Base-by-base conservation (phyloP, 2,888 invertebrate species). In the Deilephila porcellus region DNA sequence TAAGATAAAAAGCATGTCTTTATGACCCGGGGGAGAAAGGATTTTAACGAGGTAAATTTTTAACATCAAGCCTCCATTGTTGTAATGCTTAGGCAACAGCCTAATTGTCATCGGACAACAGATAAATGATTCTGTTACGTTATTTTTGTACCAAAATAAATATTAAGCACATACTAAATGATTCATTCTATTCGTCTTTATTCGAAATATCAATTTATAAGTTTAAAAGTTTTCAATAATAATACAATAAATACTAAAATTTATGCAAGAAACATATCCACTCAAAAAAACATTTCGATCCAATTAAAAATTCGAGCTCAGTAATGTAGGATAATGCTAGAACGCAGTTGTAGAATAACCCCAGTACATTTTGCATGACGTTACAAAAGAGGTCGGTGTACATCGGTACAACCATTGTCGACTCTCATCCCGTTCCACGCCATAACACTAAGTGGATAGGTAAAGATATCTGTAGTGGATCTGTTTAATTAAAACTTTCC, bases 401-500 rank as follows among this genome's bases (percentile, higher is more conserved):
- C 37, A 45, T 64, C 17, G 34, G 37, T 52, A 52, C 67, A 67
- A 17, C 45, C 67, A 52, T 59, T 72, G 53, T 62, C n/a, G 56
- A 56, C 56, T 32, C 37, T 29, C 59, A n/a, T 59, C 45, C 45
- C 25, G 56, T 83, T 82, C 77, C 79, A 81, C 77, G 76, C 79
- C 76, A 84, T 77, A 81, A 83, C 81, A 81, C 85, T 85, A 86
- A 86, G 81, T 84, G 77, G 80, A 78, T 82, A 86, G 83, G 82
- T 80, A 80, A 77, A 81, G 75, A 80, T 81, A 83, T 84, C 81
- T 81, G 75, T 79, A 78, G 82, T 56, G 81, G 85, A 83, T 82
- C 82, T 90, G 85, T 90, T 90, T 91, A 92, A 93, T 93, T 92
- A 93, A 92, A 93, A 93, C 88, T 93, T 93, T 89, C 80, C 77